These are phyloP conservation scores for Gambusia affinis DNA, from an alignment of 2,113 vertebrate genomes.

Conservation along the genomic window DNA sequence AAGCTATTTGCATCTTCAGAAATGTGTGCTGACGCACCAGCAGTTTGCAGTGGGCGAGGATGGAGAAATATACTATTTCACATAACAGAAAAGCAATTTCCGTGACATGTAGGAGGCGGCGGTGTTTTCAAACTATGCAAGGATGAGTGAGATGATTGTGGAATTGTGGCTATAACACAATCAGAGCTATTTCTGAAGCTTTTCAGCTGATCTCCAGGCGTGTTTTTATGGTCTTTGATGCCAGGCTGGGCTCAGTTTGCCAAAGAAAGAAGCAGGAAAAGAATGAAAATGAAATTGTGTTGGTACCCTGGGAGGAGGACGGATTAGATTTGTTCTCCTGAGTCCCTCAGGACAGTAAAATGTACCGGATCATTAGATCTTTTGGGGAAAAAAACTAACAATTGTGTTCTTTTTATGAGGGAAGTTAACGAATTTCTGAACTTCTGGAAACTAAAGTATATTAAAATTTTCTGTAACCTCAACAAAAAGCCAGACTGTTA, in stretches of 20 bases:
- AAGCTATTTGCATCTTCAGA: neutral
- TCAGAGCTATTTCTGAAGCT: constrained; percentile 32
- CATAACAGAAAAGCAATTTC: constrained; percentile 16
- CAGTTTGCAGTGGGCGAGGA: neutral
- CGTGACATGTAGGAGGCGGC: constrained; percentile 12
- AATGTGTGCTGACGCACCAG: neutral
- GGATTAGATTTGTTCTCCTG: neutral
- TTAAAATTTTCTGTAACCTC: neutral
- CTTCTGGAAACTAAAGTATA: too few species aligned
- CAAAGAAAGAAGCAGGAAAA: constrained; percentile 11
- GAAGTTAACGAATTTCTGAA: too few species aligned
- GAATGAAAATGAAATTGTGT: constrained; percentile 29
- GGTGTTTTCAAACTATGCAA: constrained; percentile 14
- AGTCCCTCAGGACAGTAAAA: neutral
- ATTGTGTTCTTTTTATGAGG: neutral
- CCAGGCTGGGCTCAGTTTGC: constrained; percentile 29
- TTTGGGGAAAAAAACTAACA: neutral
- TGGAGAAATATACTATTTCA: neutral
- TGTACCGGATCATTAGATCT: too few species aligned
- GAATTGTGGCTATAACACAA: neutral
- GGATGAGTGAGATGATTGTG: neutral
- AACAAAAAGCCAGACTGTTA: neutral
- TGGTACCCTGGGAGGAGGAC: neutral
- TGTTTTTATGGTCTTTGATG: constrained; percentile 24
- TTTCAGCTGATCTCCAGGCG: constrained; percentile 43